phyloP scores from a whole-genome alignment of 2,888 invertebrate species.

The Drosophila pseudotakahashii region DNA sequence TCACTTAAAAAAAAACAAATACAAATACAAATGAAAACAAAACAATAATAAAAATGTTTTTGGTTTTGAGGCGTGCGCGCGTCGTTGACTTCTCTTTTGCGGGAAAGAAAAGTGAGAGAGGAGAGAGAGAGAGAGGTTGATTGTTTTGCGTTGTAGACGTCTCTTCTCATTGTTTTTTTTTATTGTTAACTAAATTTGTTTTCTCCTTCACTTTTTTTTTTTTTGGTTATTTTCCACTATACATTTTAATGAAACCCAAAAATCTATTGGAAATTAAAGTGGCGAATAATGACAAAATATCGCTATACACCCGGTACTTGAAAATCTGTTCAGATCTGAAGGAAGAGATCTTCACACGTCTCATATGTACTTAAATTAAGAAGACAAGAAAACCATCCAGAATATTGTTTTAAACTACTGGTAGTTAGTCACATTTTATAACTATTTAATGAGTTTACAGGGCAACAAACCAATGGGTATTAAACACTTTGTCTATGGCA shows the following conservation, averaged over 20 bases:
- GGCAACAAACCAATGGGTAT: not conserved
- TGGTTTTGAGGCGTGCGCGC: constrained; percentile 47
- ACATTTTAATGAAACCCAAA: not conserved
- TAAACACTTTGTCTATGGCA: not conserved
- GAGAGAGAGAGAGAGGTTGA: constrained; percentile 7
- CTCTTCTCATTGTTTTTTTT: constrained; percentile 9
- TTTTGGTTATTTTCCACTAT: constrained; percentile 37
- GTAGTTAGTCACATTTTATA: not conserved
- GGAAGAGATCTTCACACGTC: not conserved
- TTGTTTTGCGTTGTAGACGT: constrained; percentile 40
- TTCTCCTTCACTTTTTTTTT: constrained; percentile 23
- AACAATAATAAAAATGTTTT: constrained; percentile 67
- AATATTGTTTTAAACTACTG: not conserved
- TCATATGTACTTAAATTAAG: not conserved
- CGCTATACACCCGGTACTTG: not conserved
- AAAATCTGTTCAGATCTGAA: not conserved
- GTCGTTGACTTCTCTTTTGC: constrained; percentile 33
- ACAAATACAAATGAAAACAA: constrained; percentile 30
- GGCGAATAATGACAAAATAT: not conserved
- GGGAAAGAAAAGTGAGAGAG: not conserved
- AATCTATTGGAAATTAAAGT: not conserved
- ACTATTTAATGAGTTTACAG: not conserved
- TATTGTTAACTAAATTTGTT: constrained; percentile 21
- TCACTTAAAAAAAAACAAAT: constrained; percentile 60
- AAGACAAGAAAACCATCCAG: not conserved